Base-by-base conservation (phyloP, 2,113 vertebrate species). In the Mystacornis crossleyi region DNA sequence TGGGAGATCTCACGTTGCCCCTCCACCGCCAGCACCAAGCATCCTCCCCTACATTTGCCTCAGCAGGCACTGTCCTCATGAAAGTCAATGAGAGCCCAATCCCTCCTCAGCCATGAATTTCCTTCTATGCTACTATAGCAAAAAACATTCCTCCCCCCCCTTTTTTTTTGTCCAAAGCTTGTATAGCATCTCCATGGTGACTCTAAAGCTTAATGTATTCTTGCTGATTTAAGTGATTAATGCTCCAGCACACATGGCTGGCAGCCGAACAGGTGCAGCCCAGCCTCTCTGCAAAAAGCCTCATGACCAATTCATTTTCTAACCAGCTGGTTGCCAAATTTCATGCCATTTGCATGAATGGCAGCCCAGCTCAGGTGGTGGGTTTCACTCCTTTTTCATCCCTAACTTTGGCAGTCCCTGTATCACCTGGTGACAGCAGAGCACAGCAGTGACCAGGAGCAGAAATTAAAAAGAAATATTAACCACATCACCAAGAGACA, bases 221-320 rank as follows among this genome's bases (percentile, higher is more conserved):
- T 91, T 75, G 81, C 94, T 93, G 95, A 94, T 96, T 95, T 93
- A 93, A 93, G 96, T 96, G 96, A 96, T 96, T 95, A 96, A 97
- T 93, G 91, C 92, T 94, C 34, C 8, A 8, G 87, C 4, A 55
- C 1, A 25, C 1, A 4, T 60, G 10, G 62, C 89, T 54, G 3
- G 81, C 84, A 86, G 87, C 73, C 0, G 64, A 95, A 58, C 88
- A 95, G 95, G 96, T 95, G 85, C 95, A 95, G 85, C 85, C 55
- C 85, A 82, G 71, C 24, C 92, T 96, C 26, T 8, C 71, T 55
- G 64, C 75, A 93, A 66, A 94, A 93, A 77, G 26, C 95, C 85
- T 94, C 92, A 58, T 4, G 3, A 94, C 36, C 87, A 69, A 91
- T 83, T 95, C 77, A 90, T 88, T 94, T 82, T 61, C 91, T 77